Evolutionary conservation across 2,797 vertebrate species (phyloP).

Genomic region (Arremon brunneinucha): DNA sequence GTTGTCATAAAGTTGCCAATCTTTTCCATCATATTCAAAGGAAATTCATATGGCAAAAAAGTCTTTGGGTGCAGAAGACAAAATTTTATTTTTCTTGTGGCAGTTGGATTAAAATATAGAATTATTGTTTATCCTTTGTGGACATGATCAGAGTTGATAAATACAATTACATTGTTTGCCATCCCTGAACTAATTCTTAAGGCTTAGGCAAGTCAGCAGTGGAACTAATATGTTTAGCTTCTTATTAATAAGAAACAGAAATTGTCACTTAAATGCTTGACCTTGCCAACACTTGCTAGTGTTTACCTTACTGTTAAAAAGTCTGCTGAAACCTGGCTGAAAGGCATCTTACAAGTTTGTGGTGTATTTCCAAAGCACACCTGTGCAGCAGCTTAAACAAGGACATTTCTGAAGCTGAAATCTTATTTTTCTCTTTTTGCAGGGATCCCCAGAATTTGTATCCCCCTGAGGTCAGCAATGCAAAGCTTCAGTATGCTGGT

Average conservation of each 20-base stretch:
- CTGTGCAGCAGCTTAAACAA: not conserved
- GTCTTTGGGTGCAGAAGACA: not conserved
- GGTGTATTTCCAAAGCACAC: not conserved
- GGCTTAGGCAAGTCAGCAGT: not conserved
- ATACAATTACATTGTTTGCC: not conserved
- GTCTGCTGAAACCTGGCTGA: not conserved
- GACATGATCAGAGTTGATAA: not conserved
- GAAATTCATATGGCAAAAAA: not conserved
- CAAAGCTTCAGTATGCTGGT: conserved; percentile 91
- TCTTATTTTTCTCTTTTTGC: conserved; percentile 48
- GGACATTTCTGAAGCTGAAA: not conserved
- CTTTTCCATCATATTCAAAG: not conserved
- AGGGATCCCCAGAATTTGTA: conserved; percentile 90
- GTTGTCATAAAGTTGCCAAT: not conserved
- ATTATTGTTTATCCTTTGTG: not conserved
- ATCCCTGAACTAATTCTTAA: conserved; percentile 6
- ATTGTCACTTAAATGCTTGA: not conserved
- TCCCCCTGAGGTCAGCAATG: conserved; percentile 89
- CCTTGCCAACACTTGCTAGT: not conserved
- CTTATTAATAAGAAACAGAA: not conserved
- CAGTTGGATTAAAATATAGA: not conserved
- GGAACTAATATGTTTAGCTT: not conserved
- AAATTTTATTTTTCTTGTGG: not conserved
- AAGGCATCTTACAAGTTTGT: not conserved
- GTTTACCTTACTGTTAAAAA: not conserved